These are phyloP conservation scores for Drosophila nigrodunni DNA, from an alignment of 1,140 invertebrate species.

Conservation along the genomic window DNA sequence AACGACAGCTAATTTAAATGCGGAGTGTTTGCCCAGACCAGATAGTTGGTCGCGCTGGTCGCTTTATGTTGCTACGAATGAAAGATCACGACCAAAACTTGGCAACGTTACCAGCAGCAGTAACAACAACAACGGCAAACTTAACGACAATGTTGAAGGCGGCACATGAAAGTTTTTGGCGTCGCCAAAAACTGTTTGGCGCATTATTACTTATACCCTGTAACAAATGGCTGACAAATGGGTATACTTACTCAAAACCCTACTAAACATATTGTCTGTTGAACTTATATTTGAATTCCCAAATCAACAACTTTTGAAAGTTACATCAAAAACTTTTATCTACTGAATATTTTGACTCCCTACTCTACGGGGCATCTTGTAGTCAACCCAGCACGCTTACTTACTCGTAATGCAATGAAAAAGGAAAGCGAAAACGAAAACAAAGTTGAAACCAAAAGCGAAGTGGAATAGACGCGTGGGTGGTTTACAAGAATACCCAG, in stretches of 20 bases:
- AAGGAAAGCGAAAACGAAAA: conserved; percentile 69
- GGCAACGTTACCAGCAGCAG: conserved; percentile 47
- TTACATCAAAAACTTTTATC: too few relatives aligned
- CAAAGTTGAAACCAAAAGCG: conserved; percentile 55
- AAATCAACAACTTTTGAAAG: too few relatives aligned
- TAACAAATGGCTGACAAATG: neutral
- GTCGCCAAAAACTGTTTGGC: conserved; percentile 71
- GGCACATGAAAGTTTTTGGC: conserved; percentile 78
- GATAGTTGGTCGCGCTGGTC: conserved; percentile 45
- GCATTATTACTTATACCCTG: conserved; percentile 46
- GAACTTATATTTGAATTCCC: too few relatives aligned
- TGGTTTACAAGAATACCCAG: conserved; percentile 50
- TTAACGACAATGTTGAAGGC: conserved; percentile 58
- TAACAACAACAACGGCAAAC: conserved; percentile 33
- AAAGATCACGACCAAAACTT: conserved; percentile 81
- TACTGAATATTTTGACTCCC: neutral
- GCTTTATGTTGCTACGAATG: conserved; percentile 50
- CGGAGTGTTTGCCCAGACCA: conserved; percentile 62
- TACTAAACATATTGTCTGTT: too few relatives aligned
- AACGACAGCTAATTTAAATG: conserved; percentile 76
- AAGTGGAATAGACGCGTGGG: conserved; percentile 57
- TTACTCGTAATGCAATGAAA: conserved; percentile 53
- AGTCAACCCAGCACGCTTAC: neutral
- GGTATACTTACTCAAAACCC: neutral
- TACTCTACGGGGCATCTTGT: neutral